Evolutionary conservation across 2,888 invertebrate species (phyloP).

Genomic region (Caenorhabditis sp.): DNA sequence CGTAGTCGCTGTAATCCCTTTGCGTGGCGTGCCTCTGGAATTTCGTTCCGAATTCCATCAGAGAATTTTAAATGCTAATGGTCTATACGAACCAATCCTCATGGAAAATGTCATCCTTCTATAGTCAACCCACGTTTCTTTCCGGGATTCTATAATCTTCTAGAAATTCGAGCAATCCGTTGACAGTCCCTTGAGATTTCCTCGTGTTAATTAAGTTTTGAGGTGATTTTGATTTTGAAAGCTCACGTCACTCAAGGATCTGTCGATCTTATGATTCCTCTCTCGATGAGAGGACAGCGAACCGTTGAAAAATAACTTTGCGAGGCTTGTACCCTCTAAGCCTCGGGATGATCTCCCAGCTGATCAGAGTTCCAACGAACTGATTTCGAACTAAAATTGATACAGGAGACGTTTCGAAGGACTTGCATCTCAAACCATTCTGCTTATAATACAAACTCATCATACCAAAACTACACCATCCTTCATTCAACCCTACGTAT

Average conservation of each 20-base stretch:
- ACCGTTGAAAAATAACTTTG: slow-evolving; percentile 14
- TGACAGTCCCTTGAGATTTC: too few species aligned
- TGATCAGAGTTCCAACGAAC: too few species aligned
- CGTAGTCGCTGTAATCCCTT: background rate
- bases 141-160: too few species aligned
- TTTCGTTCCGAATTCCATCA: background rate
- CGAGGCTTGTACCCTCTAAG: background rate
- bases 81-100: slow-evolving; percentile 4
- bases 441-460: too few species aligned
- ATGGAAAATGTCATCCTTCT: background rate
- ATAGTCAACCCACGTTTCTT: slow-evolving; percentile 1
- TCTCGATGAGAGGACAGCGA: background rate
- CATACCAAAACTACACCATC: background rate
- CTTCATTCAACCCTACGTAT: background rate
- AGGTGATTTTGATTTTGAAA: too few species aligned
- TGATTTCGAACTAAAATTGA: too few species aligned
- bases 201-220: too few species aligned
- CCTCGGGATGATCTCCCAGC: background rate
- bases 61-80: slow-evolving; percentile 8
- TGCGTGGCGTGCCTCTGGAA: slow-evolving; percentile 5
- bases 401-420: too few species aligned
- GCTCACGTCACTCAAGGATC: background rate
- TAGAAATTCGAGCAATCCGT: too few species aligned
- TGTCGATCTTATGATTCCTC: background rate
- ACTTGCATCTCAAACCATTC: too few species aligned